Base-by-base conservation (phyloP, 2,888 invertebrate species). In the Erebia epiphron region DNA sequence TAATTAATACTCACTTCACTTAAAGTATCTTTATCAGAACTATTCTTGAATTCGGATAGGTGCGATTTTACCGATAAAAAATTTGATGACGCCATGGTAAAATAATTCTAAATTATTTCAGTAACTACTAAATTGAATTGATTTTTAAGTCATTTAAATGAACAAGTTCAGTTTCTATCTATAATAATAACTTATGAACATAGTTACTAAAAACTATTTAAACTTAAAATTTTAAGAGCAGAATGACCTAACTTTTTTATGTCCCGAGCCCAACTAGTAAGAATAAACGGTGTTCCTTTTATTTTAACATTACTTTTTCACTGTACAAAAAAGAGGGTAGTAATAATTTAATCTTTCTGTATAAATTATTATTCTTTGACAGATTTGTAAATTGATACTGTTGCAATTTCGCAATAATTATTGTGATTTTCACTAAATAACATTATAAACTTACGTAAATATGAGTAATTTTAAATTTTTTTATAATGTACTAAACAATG, bases 11-110 rank as follows among this genome's bases (percentile, higher is more conserved):
- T 90, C 80, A 94, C 94, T 91, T 94, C 94, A 78, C 94, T 94
- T 78, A 91, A 70, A 35, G 91, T 91, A 79, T 93, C 93, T 79
- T 88, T 92, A 79, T 94, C 93, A 57, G 90, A 87, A 83, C 85
- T 89, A 74, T 82, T 85, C 84, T 90, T 92, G 74, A 94, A 91
- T 80, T 93, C 93, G 67, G 91, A 84, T 84, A 94, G 81, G 85
- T 92, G 92, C 43, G 91, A 90, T 88, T 94, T 94, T 70, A 90
- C 87, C 62, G 86, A 83, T 88, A 91, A 86, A 84, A 84, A 90
- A 77, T 89, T 89, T 61, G 80, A 81, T 49, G 90, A 86, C 75
- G 90, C 86, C 91, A 91, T 83, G 66, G 43, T 77, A 62, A 71
- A 75, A 71, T 73, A 71, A 73, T 21, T 72, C 69, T 69, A 73